These are phyloP conservation scores for Priocnemis perturbator DNA, from an alignment of 2,888 invertebrate genomes.

Conservation along the genomic window DNA sequence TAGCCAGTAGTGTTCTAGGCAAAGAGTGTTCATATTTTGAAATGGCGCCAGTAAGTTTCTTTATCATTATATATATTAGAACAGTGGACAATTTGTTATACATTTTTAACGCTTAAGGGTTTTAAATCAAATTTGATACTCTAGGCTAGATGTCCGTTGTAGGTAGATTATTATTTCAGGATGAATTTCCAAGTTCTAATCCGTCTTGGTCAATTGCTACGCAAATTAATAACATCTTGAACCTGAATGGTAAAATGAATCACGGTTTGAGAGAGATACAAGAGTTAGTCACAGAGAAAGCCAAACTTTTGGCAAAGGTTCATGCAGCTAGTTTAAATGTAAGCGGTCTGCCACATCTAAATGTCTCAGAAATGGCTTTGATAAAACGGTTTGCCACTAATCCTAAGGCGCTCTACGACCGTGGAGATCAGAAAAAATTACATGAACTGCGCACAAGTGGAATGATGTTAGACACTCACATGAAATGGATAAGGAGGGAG, in stretches of 20 bases:
- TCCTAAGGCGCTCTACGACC: constrained; percentile 14
- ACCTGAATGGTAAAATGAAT: constrained; percentile 54
- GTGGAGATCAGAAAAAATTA: constrained; percentile 33
- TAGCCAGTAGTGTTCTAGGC: constrained; percentile 59
- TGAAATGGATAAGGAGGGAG: constrained; percentile 53
- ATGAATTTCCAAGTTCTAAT: not conserved
- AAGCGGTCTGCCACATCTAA: constrained; percentile 59
- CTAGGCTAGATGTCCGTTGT: not conserved
- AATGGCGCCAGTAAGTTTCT: constrained; percentile 2
- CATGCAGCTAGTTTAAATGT: constrained; percentile 55
- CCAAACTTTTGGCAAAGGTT: constrained; percentile 50
- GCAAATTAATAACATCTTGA: constrained; percentile 43
- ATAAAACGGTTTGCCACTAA: constrained; percentile 41
- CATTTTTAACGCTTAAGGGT: no score
- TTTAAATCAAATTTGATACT: not conserved
- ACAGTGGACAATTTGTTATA: not conserved
- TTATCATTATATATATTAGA: not conserved
- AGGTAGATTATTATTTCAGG: not conserved
- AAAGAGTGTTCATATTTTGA: constrained; percentile 55
- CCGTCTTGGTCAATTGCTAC: not conserved
- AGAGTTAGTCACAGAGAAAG: constrained; percentile 52
- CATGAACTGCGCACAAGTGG: constrained; percentile 43
- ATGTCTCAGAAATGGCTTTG: constrained; percentile 54
- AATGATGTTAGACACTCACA: constrained; percentile 50
- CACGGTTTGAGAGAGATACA: constrained; percentile 58